Percentiles rank a stretch among this genome's conserved stretches.
Evolutionary conservation across 30 jellyfish, hydroid and myxozoan species (phyloP).

Genomic region (Chironex yamaguchii): DNA sequence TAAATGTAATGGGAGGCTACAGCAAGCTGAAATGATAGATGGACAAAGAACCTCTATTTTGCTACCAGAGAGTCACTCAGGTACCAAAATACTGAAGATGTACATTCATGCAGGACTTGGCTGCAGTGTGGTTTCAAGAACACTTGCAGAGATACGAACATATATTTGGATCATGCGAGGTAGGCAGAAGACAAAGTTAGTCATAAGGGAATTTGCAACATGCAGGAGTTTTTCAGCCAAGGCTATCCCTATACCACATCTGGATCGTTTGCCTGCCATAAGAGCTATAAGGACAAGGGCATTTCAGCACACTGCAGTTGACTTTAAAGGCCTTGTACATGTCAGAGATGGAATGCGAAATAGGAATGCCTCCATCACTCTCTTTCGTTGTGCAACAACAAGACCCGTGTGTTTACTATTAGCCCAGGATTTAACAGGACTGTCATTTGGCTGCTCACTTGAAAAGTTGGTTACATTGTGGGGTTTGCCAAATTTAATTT

Average conservation of each 20-base stretch:
- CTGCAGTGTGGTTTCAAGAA: conserved; percentile 6
- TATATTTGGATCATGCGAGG: conserved; percentile 29
- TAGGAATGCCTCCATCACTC: not conserved
- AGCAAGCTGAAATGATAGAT: not conserved
- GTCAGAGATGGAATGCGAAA: not conserved
- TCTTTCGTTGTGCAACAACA: not conserved
- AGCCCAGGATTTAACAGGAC: conserved; percentile 11
- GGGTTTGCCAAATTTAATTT: not conserved
- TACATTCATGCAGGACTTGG: not conserved
- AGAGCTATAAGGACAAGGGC: not conserved
- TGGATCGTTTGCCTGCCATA: not conserved
- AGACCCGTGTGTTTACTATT: not conserved
- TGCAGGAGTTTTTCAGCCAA: conserved; percentile 13
- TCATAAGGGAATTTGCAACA: not conserved
- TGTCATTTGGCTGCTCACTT: conserved; percentile 17
- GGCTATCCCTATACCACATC: not conserved
- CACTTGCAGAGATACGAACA: conserved; percentile 44
- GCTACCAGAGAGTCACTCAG: not conserved
- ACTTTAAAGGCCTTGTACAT: not conserved
- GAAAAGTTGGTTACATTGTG: conserved; percentile 18
- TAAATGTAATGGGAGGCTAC: not conserved
- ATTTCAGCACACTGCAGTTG: conserved; percentile 20
- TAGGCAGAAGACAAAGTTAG: not conserved
- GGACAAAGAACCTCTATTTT: not conserved
- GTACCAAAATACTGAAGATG: not conserved